Base-by-base conservation (phyloP, 2,797 vertebrate genomes). In the Rallus crepitans region DNA sequence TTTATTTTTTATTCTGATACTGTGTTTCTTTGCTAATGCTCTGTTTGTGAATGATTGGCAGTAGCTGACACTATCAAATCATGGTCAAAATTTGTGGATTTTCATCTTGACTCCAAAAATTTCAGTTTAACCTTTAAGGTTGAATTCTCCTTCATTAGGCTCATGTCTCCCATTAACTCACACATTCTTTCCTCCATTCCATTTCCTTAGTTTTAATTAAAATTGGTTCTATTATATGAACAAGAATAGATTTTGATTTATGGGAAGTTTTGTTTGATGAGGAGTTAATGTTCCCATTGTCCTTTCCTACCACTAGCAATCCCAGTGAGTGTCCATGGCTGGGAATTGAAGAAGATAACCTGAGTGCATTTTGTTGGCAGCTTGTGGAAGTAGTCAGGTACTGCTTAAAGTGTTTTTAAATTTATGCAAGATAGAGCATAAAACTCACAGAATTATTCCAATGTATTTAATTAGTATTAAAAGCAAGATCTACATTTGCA, bases 401-500 rank as follows among this genome's bases (percentile, higher is more conserved):
- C 12, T 40, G 35, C 50, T 81, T 80, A 27, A 86, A 94, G 53
- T 60, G 80, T 13, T 63, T 93, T 73, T 65, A 71, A 93, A 94
- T 68, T 75, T 71, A 60, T 76, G 37, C 57, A 86, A 61, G 76
- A 25, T 31, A 79, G 21, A 88, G 15, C 33, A 75, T 64, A 70
- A 89, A 90, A 37, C 42, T 63, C 94, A 35, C 24, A 66, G 52
- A 83, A 57, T 83, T 91, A 93, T 92, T 96, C 30, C 65, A 76
- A 70, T 66, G 69, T 31, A 45, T 91, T 83, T 92, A 88, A 92
- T 94, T 89, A 92, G 80, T 91, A 94, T 94, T 94, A 86, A 90
- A 94, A 94, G 23, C 72, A 70, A 83, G 92, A 91, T 75, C 64
- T 53, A 50, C 81, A 92, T 96, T 97, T 93, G 82, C 89, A 94